Conservation (phyloP, 2,888 invertebrate species). For the Sphaerophoria rueppellii region DNA sequence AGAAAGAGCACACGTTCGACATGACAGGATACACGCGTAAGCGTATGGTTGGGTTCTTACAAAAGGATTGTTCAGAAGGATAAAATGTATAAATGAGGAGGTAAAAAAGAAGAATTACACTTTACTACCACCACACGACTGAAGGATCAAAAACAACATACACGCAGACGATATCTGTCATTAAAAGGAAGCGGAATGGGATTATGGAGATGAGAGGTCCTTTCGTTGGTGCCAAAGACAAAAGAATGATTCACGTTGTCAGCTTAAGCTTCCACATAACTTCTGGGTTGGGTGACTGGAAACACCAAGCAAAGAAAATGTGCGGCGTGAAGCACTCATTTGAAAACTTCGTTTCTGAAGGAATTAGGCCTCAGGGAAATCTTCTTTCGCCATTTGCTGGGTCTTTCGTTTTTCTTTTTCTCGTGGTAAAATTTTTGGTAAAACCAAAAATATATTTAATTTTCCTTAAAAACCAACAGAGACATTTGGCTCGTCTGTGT, state of each 20-base stretch:
- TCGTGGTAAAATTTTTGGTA: constrained; percentile 57
- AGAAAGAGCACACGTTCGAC: constrained; percentile 48
- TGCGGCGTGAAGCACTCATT: constrained; percentile 31
- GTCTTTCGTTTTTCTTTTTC: constrained; percentile 53
- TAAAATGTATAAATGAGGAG: constrained; percentile 15
- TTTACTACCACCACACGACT: constrained; percentile 3
- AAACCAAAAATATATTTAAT: constrained; percentile 43
- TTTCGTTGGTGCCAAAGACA: neutral
- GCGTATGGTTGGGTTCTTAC: neutral
- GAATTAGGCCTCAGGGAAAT: constrained; percentile 70
- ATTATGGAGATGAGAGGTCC: constrained; percentile 30
- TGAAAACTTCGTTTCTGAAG: constrained; percentile 67
- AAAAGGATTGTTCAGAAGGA: constrained; percentile 50
- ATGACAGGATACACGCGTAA: neutral
- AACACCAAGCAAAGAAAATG: neutral
- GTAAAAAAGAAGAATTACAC: neutral
- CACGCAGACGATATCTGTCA: constrained; percentile 15
- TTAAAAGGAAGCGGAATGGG: neutral
- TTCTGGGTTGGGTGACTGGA: neutral
- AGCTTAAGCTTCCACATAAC: neutral
- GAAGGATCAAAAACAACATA: constrained; percentile 13
- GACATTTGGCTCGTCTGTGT: neutral
- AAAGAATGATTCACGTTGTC: constrained; percentile 20
- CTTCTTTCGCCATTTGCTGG: constrained; percentile 64
- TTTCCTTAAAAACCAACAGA: neutral